A percentile compares a stretch with the other conserved stretches of the same genome.
Conservation (phyloP, 2,113 vertebrate genomes). For the Nyctereutes procyonoides region DNA sequence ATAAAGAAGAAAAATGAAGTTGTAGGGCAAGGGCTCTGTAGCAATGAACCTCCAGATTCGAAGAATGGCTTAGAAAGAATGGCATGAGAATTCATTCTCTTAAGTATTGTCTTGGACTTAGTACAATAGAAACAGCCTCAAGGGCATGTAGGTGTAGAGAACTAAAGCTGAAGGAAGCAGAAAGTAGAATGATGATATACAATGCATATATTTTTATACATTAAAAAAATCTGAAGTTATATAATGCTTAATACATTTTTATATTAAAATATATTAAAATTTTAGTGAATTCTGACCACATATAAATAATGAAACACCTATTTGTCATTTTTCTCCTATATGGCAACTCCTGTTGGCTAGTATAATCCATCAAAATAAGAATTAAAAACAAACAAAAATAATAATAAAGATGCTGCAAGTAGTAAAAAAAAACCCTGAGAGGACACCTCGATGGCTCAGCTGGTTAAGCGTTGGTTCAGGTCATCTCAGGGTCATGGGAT, state of each 20-base stretch:
- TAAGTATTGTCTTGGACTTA: background rate
- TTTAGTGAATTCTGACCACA: slow-evolving; percentile 6
- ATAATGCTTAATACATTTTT: background rate
- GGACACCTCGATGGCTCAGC: background rate
- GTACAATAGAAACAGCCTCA: background rate
- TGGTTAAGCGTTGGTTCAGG: background rate
- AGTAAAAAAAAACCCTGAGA: background rate
- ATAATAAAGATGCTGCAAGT: background rate
- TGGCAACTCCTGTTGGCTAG: background rate
- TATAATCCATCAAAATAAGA: background rate
- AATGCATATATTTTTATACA: background rate
- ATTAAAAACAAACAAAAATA: background rate
- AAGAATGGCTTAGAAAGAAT: background rate
- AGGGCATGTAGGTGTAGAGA: background rate
- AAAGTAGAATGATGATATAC: background rate
- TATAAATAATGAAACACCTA: background rate
- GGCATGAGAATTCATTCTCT: background rate
- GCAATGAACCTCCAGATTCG: background rate
- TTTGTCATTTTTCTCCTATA: background rate
- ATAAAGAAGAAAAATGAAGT: background rate
- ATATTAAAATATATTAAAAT: slow-evolving; percentile 16
- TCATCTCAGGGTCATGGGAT: background rate
- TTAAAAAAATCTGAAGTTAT: background rate
- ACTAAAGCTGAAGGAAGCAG: background rate
- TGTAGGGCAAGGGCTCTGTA: background rate